Conservation (phyloP, 2,113 vertebrate genomes). For the Zapornia atra region DNA sequence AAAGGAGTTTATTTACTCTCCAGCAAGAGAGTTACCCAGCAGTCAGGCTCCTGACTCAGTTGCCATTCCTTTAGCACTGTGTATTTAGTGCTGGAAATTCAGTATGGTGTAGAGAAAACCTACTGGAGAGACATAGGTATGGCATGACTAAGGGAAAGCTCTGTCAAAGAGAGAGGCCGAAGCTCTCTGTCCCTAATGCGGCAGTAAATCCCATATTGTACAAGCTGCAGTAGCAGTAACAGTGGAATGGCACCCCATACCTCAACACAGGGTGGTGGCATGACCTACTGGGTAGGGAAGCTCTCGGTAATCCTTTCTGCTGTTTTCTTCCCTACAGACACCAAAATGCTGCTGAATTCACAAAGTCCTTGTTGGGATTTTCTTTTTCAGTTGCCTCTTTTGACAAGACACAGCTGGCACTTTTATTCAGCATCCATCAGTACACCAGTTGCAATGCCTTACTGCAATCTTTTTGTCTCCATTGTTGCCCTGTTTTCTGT, state of each 20-base stretch:
- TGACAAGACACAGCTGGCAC: constrained; percentile 25
- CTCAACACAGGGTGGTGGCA: neutral
- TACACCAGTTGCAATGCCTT: neutral
- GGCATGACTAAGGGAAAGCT: neutral
- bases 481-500: neutral
- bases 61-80: neutral
- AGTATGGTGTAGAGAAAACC: neutral
- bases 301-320: neutral
- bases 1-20: constrained; percentile 25
- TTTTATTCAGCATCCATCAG: neutral
- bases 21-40: neutral
- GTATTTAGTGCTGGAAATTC: neutral
- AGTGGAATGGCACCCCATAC: neutral
- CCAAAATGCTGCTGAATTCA: neutral
- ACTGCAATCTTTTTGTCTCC: constrained; percentile 34
- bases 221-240: neutral
- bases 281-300: neutral
- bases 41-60: neutral
- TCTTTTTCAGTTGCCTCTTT: neutral
- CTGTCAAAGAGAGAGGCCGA: neutral
- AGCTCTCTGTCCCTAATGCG: neutral
- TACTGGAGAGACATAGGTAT: neutral
- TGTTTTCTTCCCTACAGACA: neutral
- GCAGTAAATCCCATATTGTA: neutral
- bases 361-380: neutral